These are phyloP conservation scores for Jordanella pulchra DNA, from an alignment of 2,797 vertebrate species.

Conservation along the genomic window DNA sequence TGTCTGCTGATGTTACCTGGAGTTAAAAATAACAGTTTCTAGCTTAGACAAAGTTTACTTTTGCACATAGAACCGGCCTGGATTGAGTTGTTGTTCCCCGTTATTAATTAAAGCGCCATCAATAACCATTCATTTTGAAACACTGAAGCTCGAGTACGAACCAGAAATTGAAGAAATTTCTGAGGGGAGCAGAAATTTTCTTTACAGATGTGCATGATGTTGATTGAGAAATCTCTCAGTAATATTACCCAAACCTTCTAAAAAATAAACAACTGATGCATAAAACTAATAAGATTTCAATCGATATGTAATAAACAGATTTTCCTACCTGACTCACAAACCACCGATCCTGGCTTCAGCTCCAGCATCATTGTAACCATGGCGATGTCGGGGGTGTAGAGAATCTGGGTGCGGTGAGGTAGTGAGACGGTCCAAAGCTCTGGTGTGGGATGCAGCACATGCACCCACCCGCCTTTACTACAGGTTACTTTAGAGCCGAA, in stretches of 20 bases:
- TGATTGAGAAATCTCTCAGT: not conserved
- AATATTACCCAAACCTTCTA: too few species aligned
- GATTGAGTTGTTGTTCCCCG: too few species aligned
- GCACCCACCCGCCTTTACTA: slow-evolving; percentile 95
- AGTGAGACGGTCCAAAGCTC: slow-evolving; percentile 95
- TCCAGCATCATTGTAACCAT: slow-evolving; percentile 97
- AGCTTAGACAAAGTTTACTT: too few species aligned
- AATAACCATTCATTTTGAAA: too few species aligned
- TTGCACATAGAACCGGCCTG: too few species aligned
- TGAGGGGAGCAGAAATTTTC: too few species aligned
- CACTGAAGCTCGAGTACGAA: too few species aligned
- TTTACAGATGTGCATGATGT: not conserved
- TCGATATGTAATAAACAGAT: not conserved
- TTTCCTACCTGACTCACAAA: slow-evolving; percentile 93
- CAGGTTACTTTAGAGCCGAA: slow-evolving; percentile 96
- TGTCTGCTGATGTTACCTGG: too few species aligned
- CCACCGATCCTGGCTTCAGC: slow-evolving; percentile 91
- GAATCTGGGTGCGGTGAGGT: slow-evolving; percentile 96
- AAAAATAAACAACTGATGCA: not conserved
- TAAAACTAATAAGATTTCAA: not conserved
- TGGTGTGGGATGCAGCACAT: slow-evolving; percentile 93
- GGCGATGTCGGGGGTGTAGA: slow-evolving; percentile 96
- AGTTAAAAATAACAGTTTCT: too few species aligned
- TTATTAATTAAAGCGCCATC: too few species aligned
- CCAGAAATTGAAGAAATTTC: too few species aligned